Evolutionary conservation across 2,113 vertebrate species (phyloP).

Genomic region (Haemorhous mexicanus): DNA sequence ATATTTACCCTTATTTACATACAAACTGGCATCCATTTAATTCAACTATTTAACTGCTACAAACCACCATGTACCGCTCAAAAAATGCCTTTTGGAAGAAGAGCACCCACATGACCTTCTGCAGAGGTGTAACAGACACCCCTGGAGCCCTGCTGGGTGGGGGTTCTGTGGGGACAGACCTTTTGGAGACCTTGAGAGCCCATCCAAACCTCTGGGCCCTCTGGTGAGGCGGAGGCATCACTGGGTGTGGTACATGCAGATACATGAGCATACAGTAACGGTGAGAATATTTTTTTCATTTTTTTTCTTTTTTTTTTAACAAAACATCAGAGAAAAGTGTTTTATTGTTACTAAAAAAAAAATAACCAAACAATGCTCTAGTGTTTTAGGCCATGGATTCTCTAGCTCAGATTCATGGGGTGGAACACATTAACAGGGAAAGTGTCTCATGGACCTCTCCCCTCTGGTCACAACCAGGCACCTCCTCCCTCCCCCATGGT

Average conservation of each 20-base stretch:
- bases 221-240: fast-evolving
- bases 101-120: neutral
- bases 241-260: neutral
- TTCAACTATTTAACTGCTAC: neutral
- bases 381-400: constrained; percentile 45
- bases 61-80: neutral
- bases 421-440: neutral
- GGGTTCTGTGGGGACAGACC: fast-evolving
- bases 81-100: neutral
- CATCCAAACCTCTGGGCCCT: neutral
- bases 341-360: constrained; percentile 56
- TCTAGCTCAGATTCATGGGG: neutral
- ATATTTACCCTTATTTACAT: neutral
- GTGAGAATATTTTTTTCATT: neutral
- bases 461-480: neutral
- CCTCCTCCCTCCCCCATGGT: neutral
- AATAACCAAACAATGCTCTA: constrained; percentile 14
- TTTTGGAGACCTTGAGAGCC: neutral
- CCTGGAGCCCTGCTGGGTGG: neutral
- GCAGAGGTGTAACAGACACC: neutral
- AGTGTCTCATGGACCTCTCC: neutral
- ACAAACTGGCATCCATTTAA: neutral
- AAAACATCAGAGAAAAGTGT: constrained; percentile 54
- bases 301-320: neutral
- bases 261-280: neutral